Base-by-base conservation (phyloP, 1,140 invertebrate genomes). In the Drosophila virilis region DNA sequence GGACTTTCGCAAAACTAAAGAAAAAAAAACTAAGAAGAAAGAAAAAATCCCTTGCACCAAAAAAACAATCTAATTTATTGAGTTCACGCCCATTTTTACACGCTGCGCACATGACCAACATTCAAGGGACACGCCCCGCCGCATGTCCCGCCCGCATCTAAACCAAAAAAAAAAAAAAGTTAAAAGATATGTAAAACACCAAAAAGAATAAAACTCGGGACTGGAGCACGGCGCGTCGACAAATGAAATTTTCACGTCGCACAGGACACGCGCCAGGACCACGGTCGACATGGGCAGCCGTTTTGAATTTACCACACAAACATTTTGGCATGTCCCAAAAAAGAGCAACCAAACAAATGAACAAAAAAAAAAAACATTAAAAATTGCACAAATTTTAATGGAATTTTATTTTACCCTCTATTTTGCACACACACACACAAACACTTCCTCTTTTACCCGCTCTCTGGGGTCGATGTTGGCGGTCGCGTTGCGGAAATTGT, bases 341-440 rank as follows among this genome's bases (percentile, higher is more conserved):
- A 67, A 68, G 57, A 51, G 28, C 22, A 28, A 35, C 33, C 59
- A 32, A 37, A 69, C 33, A 59, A 37, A 40, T n/a, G n/a, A n/a
- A n/a, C n/a, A 38, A 42, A 60, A 79, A 68, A 77, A 77, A 81
- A 82, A 73, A 38, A 66, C 67, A 88, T 83, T 86, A 83, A 86
- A 85, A 86, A 88, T 88, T 86, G 83, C 72, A 88, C 74, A 88
- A 88, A 82, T 86, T 86, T 88, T 88, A 86, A 88, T 86, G 72
- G 83, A 86, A 88, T 86, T 88, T 74, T 79, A 81, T 81, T 80
- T 80, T 22, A 32, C 32, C 50, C 55, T 59, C 35, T 57, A 22
- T 22, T 22, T 22, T 22, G 2, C 13, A n/a, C 54, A 35, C 40
- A 33, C 38, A 54, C 32, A 17, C 3, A 22, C 22, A 22, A 22